Evolutionary conservation across 2,113 vertebrate genomes (phyloP).

Genomic region (Crotalus helleri): DNA sequence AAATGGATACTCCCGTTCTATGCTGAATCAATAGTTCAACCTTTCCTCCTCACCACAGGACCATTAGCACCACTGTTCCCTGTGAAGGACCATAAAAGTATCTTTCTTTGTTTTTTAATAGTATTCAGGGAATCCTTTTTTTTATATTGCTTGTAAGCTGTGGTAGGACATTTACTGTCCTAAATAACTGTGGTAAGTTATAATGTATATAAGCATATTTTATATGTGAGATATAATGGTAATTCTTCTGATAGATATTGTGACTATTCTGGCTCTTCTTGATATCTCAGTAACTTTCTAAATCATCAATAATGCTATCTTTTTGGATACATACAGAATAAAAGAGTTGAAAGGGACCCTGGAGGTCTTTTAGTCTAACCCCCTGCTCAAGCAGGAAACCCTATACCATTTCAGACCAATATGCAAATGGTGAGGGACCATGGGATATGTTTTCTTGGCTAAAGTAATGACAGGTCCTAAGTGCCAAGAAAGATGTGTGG

Average conservation of each 20-base stretch:
- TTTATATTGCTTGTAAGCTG: too few species aligned
- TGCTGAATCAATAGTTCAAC: not conserved
- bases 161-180: too few species aligned
- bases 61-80: not conserved
- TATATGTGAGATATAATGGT: not conserved
- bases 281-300: not conserved
- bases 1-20: not conserved
- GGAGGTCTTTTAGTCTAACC: too few species aligned
- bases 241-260: not conserved
- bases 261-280: not conserved
- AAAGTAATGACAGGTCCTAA: not conserved
- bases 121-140: too few species aligned
- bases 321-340: not conserved
- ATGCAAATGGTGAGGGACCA: not conserved
- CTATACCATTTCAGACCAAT: not conserved
- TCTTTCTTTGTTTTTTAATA: too few species aligned
- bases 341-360: too few species aligned
- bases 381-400: too few species aligned
- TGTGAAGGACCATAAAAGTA: too few species aligned
- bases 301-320: not conserved
- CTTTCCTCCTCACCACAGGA: not conserved
- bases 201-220: not conserved
- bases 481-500: too few species aligned
- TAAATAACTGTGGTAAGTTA: not conserved
- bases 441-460: not conserved